Conservation (phyloP, 2,113 vertebrate species). For the Oceanites oceanicus region DNA sequence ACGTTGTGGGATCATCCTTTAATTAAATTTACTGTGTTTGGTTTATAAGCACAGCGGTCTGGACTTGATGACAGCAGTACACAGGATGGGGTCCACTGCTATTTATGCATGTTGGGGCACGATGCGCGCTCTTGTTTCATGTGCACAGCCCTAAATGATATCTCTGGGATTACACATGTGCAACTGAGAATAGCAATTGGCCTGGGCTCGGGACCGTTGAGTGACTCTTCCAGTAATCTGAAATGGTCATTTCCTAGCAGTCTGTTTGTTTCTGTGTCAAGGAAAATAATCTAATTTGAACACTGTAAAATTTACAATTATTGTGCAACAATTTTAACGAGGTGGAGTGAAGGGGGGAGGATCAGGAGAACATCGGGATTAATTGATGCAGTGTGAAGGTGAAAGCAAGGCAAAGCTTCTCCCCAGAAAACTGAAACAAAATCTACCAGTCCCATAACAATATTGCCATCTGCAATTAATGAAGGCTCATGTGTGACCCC, state of each 20-base stretch:
- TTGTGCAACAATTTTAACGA: constrained; percentile 45
- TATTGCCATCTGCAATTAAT: background rate
- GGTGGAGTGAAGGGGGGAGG: fast-evolving
- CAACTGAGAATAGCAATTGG: background rate
- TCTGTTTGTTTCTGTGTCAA: constrained; percentile 57
- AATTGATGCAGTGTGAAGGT: background rate
- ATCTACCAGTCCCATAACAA: background rate
- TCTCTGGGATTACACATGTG: constrained; percentile 18
- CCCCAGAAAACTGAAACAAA: background rate
- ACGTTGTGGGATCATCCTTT: constrained; percentile 18
- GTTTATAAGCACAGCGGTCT: constrained; percentile 28
- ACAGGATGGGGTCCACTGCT: constrained; percentile 12
- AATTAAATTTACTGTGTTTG: constrained; percentile 44
- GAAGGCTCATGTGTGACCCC: background rate
- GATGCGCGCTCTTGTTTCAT: background rate
- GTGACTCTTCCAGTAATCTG: constrained; percentile 56
- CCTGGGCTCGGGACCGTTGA: background rate
- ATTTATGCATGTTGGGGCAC: background rate
- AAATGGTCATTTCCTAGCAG: constrained; percentile 67
- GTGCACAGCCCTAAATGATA: background rate
- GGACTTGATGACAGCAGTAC: constrained; percentile 41
- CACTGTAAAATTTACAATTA: constrained; percentile 37
- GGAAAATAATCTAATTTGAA: constrained; percentile 59
- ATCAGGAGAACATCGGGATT: background rate
- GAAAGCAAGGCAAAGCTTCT: constrained; percentile 11